Base-by-base conservation (phyloP, 2,888 invertebrate species). In the Acanthosoma haemorrhoidale region DNA sequence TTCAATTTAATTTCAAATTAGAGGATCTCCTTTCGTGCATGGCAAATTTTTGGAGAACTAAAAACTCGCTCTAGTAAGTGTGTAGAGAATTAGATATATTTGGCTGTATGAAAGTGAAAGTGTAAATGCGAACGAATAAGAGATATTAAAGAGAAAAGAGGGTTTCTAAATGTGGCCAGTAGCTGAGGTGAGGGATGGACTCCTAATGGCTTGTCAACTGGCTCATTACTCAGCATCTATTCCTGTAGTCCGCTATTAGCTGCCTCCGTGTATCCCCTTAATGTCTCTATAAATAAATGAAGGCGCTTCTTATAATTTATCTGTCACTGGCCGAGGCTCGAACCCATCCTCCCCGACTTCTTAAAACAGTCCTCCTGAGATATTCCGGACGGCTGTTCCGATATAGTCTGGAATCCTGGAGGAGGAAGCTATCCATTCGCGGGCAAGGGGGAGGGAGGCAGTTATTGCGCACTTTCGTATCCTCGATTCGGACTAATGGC, bases 141-240 rank as follows among this genome's bases (percentile, higher is more conserved):
- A n/a, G n/a, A n/a, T n/a, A n/a, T n/a, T n/a, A n/a, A n/a, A n/a
- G n/a, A n/a, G n/a, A n/a, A n/a, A n/a, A n/a, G n/a, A n/a, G n/a
- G n/a, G n/a, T n/a, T 21, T 21, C 51, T 51, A 51, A 29, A 51
- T 43, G 43, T 21, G 51, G 25, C 25, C n/a, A n/a, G n/a, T n/a
- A n/a, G n/a, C 41, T 13, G 15, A 34, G 21, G 61, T 36, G 36
- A 16, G 36, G 61, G 36, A 61, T 61, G 61, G 36, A 11, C 11
- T n/a, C n/a, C 61, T 61, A 61, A 61, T 61, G 61, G 61, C 13
- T 61, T 61, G 61, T 61, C 61, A 61, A 61, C 61, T n/a, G 36
- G 38, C 32, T 61, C 61, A 36, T 61, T 61, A 61, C 34, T 61
- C 61, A 61, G 18, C 60, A 6, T 18, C 61, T 61, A 61, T 61